These are phyloP conservation scores for Mormyrus hasselquistii DNA, from an alignment of 2,797 vertebrate genomes.

Conservation along the genomic window DNA sequence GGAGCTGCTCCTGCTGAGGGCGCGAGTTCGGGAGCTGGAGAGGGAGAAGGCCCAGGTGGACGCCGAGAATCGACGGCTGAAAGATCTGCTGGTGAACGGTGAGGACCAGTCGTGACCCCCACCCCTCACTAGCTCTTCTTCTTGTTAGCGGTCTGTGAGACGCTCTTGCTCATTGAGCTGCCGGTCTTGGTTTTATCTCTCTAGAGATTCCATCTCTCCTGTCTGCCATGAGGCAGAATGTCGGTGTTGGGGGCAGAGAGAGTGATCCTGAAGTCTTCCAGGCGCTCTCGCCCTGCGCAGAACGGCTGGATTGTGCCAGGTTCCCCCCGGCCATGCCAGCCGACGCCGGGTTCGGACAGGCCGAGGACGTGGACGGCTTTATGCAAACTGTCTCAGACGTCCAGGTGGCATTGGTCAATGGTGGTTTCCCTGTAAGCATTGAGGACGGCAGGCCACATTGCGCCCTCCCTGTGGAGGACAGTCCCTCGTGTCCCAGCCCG, in stretches of 20 bases:
- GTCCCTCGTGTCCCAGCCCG: slow-evolving; percentile 21
- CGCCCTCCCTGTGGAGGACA: slow-evolving; percentile 2
- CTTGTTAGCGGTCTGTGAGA: not conserved
- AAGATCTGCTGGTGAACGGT: slow-evolving; percentile 49
- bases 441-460: slow-evolving; percentile 1
- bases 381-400: not conserved
- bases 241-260: not conserved
- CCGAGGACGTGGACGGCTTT: not conserved
- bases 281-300: not conserved
- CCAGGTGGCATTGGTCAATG: not conserved
- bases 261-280: not conserved
- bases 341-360: not conserved
- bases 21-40: slow-evolving; percentile 44
- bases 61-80: slow-evolving; percentile 49
- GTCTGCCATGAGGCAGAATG: slow-evolving; percentile 52
- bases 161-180: not conserved
- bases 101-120: slow-evolving; percentile 4
- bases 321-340: not conserved
- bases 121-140: not conserved
- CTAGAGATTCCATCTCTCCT: slow-evolving; percentile 51
- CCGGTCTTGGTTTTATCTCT: slow-evolving; percentile 16
- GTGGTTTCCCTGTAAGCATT: not conserved
- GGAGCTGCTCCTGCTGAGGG: slow-evolving; percentile 46
- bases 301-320: not conserved
- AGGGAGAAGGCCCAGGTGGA: slow-evolving; percentile 44